phyloP scores from a whole-genome alignment of 2,797 vertebrate genomes.

The Bovichtus variegatus region DNA sequence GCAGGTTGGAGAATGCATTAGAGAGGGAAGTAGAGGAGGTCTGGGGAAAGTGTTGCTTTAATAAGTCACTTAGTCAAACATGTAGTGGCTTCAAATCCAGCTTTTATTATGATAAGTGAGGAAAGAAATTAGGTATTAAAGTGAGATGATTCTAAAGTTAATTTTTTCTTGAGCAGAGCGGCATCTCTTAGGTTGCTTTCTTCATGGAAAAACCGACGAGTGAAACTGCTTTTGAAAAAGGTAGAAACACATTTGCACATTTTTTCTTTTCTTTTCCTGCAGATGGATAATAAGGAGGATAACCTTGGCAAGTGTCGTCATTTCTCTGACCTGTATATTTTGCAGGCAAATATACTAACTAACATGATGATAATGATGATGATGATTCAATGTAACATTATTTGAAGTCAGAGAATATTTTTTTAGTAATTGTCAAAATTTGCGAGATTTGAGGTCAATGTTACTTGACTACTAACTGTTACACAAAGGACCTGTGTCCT shows the following conservation, averaged over 20 bases:
- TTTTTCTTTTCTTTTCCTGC: neutral
- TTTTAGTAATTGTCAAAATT: too few species aligned
- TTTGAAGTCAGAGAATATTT: too few species aligned
- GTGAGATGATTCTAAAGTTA: constrained; percentile 33
- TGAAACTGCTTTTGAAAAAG: neutral
- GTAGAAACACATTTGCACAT: neutral
- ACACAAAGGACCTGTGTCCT: neutral
- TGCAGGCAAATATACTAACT: too few species aligned
- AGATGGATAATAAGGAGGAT: neutral
- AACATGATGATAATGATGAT: too few species aligned
- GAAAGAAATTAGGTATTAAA: neutral
- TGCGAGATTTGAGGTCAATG: neutral
- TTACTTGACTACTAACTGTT: neutral
- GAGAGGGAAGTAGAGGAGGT: constrained; percentile 26
- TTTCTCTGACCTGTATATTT: neutral
- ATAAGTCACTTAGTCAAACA: constrained; percentile 38
- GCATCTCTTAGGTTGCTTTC: neutral
- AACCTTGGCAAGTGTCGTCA: neutral
- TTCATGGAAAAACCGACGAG: neutral
- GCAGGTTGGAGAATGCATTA: constrained; percentile 28
- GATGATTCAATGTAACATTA: too few species aligned
- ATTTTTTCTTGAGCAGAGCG: neutral
- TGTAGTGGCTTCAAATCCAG: constrained; percentile 30
- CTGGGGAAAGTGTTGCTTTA: constrained; percentile 23
- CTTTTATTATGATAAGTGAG: constrained; percentile 40